phyloP scores from a whole-genome alignment of 2,797 vertebrate genomes.

The Melanotaenia boesemani region DNA sequence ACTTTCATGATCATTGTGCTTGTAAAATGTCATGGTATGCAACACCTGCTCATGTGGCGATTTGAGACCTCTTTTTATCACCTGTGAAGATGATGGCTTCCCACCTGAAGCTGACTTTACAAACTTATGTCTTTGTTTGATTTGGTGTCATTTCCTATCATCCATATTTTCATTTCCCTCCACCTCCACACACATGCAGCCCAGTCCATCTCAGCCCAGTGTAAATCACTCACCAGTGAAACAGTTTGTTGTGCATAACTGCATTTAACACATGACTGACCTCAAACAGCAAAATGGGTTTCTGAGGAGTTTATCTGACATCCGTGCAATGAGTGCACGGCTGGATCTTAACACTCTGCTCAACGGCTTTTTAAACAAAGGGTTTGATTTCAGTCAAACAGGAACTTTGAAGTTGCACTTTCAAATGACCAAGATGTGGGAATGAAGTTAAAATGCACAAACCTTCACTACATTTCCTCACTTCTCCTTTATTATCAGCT shows the following conservation, averaged over 20 bases:
- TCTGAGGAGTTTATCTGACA: not conserved
- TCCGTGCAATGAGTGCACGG: not conserved
- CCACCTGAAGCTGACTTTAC: not conserved
- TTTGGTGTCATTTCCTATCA: slow-evolving; percentile 68
- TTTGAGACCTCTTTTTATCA: not conserved
- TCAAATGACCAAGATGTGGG: slow-evolving; percentile 11
- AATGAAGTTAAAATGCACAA: slow-evolving; percentile 19
- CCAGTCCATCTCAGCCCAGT: too few relatives aligned
- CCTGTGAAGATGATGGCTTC: not conserved
- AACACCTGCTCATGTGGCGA: too few relatives aligned
- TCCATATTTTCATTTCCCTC: slow-evolving; percentile 68
- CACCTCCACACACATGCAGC: slow-evolving; percentile 7
- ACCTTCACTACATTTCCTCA: not conserved
- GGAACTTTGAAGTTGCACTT: slow-evolving; percentile 38
- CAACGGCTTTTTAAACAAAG: too few relatives aligned
- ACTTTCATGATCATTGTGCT: not conserved
- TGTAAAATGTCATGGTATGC: not conserved
- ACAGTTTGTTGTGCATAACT: not conserved
- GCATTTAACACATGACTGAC: slow-evolving; percentile 1
- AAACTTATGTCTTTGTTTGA: slow-evolving; percentile 12
- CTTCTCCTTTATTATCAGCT: slow-evolving; percentile 25
- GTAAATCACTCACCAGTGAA: slow-evolving; percentile 9
- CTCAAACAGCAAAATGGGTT: not conserved
- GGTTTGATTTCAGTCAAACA: slow-evolving; percentile 16
- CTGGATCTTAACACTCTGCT: not conserved